Evolutionary conservation across 2,113 vertebrate species (phyloP).

Genomic region (Onychostruthus taczanowskii): DNA sequence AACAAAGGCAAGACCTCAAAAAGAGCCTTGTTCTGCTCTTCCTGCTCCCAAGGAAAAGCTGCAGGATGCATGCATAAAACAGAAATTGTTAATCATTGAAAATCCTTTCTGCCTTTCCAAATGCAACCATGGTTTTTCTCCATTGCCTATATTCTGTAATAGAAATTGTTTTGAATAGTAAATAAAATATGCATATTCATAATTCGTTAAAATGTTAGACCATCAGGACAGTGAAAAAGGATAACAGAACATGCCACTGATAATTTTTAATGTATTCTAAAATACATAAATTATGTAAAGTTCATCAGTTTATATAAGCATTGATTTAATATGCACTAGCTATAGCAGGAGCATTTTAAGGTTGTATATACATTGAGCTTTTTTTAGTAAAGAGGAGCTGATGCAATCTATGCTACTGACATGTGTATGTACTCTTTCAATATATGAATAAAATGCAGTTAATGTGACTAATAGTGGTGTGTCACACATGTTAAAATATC

Average conservation of each 20-base stretch:
- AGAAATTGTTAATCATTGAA: not conserved
- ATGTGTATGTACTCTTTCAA: conserved; percentile 41
- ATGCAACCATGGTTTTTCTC: not conserved
- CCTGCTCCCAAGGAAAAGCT: not conserved
- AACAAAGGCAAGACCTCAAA: not conserved
- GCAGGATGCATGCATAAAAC: not conserved
- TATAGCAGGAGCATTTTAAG: conserved; percentile 44
- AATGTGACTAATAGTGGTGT: not conserved
- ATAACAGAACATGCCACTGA: conserved; percentile 32
- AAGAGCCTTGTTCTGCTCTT: not conserved
- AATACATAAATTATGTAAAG: conserved; percentile 44
- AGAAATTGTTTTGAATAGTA: not conserved
- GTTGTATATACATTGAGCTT: conserved; percentile 43
- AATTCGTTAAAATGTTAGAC: not conserved
- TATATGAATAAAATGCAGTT: conserved; percentile 68
- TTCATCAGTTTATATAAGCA: conserved; percentile 46
- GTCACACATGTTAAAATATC: not conserved
- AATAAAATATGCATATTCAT: not conserved
- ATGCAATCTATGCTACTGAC: conserved; percentile 25
- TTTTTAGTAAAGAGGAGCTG: conserved; percentile 58
- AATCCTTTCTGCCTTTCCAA: not conserved
- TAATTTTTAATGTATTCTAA: conserved; percentile 61
- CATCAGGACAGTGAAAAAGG: conserved; percentile 23
- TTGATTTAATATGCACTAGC: conserved; percentile 29
- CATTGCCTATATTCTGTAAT: not conserved